Evolutionary conservation across 2,797 vertebrate species (phyloP).

Genomic region (Cottoperca gobio): DNA sequence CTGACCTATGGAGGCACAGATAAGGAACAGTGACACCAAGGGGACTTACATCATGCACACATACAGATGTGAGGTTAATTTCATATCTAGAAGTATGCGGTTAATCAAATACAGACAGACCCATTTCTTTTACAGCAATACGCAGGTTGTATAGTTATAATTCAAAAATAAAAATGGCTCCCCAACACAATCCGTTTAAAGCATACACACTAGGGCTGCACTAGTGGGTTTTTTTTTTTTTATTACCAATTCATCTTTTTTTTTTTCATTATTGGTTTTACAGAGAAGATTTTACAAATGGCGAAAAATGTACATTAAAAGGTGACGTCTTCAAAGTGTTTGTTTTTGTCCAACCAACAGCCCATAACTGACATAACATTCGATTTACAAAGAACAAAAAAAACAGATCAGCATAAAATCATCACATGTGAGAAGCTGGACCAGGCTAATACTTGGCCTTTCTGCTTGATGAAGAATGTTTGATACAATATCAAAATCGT

Average conservation of each 20-base stretch:
- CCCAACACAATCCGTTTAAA: background rate
- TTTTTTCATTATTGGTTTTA: background rate
- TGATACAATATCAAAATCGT: conserved; percentile 8
- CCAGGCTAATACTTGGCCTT: background rate
- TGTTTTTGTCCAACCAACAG: background rate
- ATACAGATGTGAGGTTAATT: conserved; percentile 30
- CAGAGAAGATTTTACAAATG: background rate
- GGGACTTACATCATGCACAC: conserved; percentile 1
- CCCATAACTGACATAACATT: background rate
- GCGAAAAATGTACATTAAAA: background rate
- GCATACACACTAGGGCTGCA: background rate
- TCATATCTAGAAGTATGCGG: background rate
- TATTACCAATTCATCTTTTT: background rate
- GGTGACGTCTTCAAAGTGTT: background rate
- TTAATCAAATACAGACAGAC: background rate
- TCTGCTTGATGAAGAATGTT: background rate
- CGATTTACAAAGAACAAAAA: background rate
- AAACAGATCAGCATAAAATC: background rate
- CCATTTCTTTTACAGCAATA: conserved; percentile 1
- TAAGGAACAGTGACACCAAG: background rate
- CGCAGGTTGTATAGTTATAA: conserved; percentile 6
- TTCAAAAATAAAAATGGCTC: background rate
- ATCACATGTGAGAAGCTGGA: background rate
- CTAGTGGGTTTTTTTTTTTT: background rate
- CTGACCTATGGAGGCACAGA: conserved; percentile 14